These are phyloP conservation scores for Pelosia muscerda DNA, from an alignment of 2,888 invertebrate genomes.

Conservation along the genomic window DNA sequence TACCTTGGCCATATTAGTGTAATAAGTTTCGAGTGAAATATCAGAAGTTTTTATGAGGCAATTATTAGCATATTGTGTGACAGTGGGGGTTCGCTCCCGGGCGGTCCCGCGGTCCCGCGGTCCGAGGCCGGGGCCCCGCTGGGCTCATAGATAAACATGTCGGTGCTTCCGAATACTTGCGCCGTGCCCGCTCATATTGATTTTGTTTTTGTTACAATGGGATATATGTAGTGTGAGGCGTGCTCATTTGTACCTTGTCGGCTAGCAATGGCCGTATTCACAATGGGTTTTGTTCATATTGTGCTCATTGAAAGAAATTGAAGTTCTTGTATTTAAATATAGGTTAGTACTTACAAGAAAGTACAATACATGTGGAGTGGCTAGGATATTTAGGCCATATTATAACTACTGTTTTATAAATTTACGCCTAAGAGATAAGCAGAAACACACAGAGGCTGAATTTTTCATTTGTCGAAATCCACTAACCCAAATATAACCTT, in stretches of 20 bases:
- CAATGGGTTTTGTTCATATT: conserved; percentile 4
- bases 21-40: conserved; percentile 54
- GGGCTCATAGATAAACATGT: conserved; percentile 68
- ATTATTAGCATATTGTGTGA: conserved; percentile 71
- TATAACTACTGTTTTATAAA: too few relatives aligned
- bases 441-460: too few relatives aligned
- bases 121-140: conserved; percentile 57
- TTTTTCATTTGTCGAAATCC: too few relatives aligned
- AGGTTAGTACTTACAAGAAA: neutral
- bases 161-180: conserved; percentile 55
- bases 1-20: conserved; percentile 52
- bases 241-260: conserved; percentile 42
- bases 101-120: conserved; percentile 25
- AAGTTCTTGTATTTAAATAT: neutral
- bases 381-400: too few relatives aligned
- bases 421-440: too few relatives aligned
- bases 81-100: conserved; percentile 52
- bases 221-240: conserved; percentile 39
- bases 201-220: conserved; percentile 48
- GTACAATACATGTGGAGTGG: too few relatives aligned
- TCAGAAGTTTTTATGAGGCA: conserved; percentile 56
- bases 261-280: conserved; percentile 18
- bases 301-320: neutral
- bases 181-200: conserved; percentile 48
- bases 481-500: too few relatives aligned